phyloP scores from a whole-genome alignment of 2,113 vertebrate genomes.

The Dasyornis broadbenti region DNA sequence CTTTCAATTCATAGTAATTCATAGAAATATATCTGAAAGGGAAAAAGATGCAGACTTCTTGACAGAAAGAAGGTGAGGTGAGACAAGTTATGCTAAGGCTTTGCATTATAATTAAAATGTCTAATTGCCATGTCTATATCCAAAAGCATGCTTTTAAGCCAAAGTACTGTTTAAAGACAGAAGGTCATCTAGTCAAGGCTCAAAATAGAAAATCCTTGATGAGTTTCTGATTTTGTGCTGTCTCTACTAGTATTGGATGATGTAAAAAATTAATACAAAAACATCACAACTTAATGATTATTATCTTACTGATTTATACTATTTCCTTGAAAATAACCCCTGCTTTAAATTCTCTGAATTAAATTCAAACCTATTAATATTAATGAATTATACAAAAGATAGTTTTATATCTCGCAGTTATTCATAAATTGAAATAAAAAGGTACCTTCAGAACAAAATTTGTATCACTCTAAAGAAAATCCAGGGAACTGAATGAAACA shows the following conservation, averaged over 20 bases:
- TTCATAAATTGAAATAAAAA: not conserved
- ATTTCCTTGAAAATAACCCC: not conserved
- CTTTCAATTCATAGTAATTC: not conserved
- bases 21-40: not conserved
- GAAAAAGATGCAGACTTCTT: not conserved
- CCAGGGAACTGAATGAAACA: not conserved
- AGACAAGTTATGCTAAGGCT: not conserved
- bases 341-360: not conserved
- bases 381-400: not conserved
- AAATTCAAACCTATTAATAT: not conserved
- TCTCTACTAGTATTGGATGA: not conserved
- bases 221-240: not conserved
- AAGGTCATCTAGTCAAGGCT: not conserved
- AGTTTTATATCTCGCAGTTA: not conserved
- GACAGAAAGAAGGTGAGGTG: not conserved
- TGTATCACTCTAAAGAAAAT: not conserved
- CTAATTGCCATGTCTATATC: not conserved
- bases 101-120: not conserved
- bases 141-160: not conserved
- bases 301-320: not conserved
- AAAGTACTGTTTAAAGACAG: not conserved
- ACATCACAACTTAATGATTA: not conserved
- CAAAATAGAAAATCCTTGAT: not conserved
- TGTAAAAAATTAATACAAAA: not conserved
- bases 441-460: not conserved